Percentiles rank a stretch among this genome's conserved stretches.
Evolutionary conservation across 2,797 vertebrate genomes (phyloP).

Genomic region (Poeciliopsis infans): DNA sequence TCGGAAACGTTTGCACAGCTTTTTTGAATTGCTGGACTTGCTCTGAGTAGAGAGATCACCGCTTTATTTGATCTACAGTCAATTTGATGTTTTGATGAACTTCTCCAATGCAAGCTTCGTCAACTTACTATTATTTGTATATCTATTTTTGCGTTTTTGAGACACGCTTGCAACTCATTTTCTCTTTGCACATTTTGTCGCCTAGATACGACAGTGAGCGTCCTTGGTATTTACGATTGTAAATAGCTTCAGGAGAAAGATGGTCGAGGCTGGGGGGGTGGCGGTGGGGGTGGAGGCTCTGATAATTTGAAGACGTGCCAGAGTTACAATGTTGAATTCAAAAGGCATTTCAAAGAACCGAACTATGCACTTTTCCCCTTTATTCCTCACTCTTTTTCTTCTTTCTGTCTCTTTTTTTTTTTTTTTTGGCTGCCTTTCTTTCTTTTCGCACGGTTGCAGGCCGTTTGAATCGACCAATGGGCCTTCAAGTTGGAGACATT

Average conservation of each 20-base stretch:
- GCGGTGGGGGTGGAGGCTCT: slow-evolving; percentile 61
- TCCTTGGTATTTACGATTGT: slow-evolving; percentile 79
- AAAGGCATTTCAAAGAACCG: slow-evolving; percentile 84
- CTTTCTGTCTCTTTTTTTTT: slow-evolving; percentile 35
- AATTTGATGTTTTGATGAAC: slow-evolving; percentile 53
- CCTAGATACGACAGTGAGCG: slow-evolving; percentile 76
- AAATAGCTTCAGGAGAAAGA: slow-evolving; percentile 75
- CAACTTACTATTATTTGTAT: slow-evolving; percentile 43
- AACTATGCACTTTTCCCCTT: slow-evolving; percentile 75
- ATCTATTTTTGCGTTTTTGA: slow-evolving; percentile 32
- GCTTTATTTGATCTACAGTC: slow-evolving; percentile 18
- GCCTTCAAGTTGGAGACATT: slow-evolving; percentile 83
- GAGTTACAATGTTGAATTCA: slow-evolving; percentile 82
- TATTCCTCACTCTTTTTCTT: slow-evolving; percentile 56
- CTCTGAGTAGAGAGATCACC: neutral
- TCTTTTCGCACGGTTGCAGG: slow-evolving; percentile 78
- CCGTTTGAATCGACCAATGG: slow-evolving; percentile 86
- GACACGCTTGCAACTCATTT: slow-evolving; percentile 72
- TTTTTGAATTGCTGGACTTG: neutral
- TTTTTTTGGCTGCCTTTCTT: slow-evolving; percentile 45
- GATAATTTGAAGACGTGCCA: slow-evolving; percentile 83
- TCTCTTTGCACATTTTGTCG: slow-evolving; percentile 64
- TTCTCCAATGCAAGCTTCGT: slow-evolving; percentile 57
- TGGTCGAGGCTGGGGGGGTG: slow-evolving; percentile 59
- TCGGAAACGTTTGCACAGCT: neutral